Percentiles rank a stretch among this genome's conserved stretches.
These are phyloP conservation scores for Clostera curtula DNA, from an alignment of 2,888 invertebrate species.

Conservation along the genomic window DNA sequence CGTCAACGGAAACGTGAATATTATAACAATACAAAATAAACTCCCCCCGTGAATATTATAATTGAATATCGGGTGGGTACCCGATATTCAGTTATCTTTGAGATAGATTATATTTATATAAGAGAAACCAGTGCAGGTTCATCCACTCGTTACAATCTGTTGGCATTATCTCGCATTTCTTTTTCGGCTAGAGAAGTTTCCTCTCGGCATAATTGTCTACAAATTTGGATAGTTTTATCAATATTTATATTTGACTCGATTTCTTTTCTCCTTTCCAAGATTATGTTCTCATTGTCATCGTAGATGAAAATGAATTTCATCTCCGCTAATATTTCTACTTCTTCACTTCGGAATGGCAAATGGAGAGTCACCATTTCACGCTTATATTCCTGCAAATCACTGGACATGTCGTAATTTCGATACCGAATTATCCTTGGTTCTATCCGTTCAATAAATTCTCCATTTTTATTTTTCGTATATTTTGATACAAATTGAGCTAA, in stretches of 20 bases:
- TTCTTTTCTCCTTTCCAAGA: constrained; percentile 20
- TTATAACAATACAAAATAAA: too few relatives aligned
- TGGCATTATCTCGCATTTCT: too few relatives aligned
- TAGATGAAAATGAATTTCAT: constrained; percentile 31
- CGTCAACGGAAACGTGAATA: too few relatives aligned
- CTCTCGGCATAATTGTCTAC: constrained; percentile 21
- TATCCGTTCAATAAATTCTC: constrained; percentile 13
- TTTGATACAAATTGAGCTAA: constrained; percentile 38
- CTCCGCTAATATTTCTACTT: constrained; percentile 33
- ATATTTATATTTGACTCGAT: constrained; percentile 24
- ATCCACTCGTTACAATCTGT: too few relatives aligned
- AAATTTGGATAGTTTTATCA: constrained; percentile 22
- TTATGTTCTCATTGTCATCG: constrained; percentile 28
- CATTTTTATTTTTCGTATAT: constrained; percentile 13
- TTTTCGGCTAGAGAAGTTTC: too few relatives aligned
- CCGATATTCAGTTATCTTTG: too few relatives aligned
- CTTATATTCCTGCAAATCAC: constrained; percentile 32
- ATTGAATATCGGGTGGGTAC: too few relatives aligned
- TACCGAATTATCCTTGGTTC: constrained; percentile 32
- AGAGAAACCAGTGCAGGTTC: too few relatives aligned
- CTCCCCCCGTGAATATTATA: too few relatives aligned
- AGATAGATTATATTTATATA: too few relatives aligned
- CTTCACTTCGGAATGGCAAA: constrained; percentile 38
- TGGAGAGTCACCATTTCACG: constrained; percentile 38
- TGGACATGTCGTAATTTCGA: constrained; percentile 33